These are phyloP conservation scores for Conchocele bisecta DNA, from an alignment of 2,888 invertebrate genomes.

Conservation along the genomic window DNA sequence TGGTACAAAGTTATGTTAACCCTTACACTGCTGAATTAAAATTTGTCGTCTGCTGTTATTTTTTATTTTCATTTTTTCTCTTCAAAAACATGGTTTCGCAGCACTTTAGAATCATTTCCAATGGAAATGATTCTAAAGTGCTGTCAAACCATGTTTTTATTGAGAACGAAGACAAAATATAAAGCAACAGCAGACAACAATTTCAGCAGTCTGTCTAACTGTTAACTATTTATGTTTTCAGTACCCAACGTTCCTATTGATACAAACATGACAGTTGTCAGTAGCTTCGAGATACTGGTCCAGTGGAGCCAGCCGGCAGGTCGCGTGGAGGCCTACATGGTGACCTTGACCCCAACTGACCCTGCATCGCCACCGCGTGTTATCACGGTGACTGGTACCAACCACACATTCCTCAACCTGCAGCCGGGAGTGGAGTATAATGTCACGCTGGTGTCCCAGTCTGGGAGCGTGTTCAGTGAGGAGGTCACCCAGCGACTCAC, in stretches of 20 bases:
- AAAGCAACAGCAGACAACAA: too few species aligned
- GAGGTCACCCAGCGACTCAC: slow-evolving; percentile 23
- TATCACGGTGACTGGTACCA: slow-evolving; percentile 41
- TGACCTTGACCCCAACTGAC: slow-evolving; percentile 53
- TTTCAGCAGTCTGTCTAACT: too few species aligned
- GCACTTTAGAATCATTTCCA: too few species aligned
- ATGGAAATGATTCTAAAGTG: too few species aligned
- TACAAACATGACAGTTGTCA: slow-evolving; percentile 45
- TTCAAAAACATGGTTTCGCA: too few species aligned
- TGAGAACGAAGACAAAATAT: too few species aligned
- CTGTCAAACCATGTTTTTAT: too few species aligned
- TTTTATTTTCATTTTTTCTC: too few species aligned
- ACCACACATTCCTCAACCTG: slow-evolving; percentile 53
- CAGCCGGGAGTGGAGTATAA: slow-evolving; percentile 61
- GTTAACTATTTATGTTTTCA: slow-evolving; percentile 23
- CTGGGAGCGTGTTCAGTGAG: slow-evolving; percentile 48
- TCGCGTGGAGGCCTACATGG: slow-evolving; percentile 61
- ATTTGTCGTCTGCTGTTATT: too few species aligned
- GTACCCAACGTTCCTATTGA: slow-evolving; percentile 62
- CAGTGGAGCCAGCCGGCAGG: slow-evolving; percentile 64
- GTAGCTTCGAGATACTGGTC: slow-evolving; percentile 55
- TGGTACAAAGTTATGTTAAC: too few species aligned
- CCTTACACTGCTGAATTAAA: too few species aligned
- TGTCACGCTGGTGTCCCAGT: slow-evolving; percentile 52
- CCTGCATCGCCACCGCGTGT: slow-evolving; percentile 25